Evolutionary conservation across 2,888 invertebrate genomes (phyloP).

Genomic region (Auanema freiburgensis): DNA sequence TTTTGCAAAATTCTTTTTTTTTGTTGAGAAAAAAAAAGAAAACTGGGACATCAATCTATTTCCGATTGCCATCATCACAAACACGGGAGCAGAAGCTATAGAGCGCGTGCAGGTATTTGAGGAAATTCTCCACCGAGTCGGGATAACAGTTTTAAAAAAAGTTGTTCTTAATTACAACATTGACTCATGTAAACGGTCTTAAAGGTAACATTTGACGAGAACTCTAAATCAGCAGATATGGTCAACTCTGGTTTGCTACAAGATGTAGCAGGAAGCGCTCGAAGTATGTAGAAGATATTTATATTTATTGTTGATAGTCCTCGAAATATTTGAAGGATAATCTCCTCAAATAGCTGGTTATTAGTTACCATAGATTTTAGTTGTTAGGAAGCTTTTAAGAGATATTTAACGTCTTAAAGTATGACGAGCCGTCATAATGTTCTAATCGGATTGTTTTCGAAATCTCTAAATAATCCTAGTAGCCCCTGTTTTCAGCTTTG

Average conservation of each 20-base stretch:
- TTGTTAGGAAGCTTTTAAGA: too few relatives aligned
- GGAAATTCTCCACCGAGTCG: constrained; percentile 53
- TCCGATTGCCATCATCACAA: constrained; percentile 59
- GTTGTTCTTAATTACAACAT: too few relatives aligned
- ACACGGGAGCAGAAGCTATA: constrained; percentile 56
- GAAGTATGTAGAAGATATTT: constrained; percentile 34
- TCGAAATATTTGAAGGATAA: background rate
- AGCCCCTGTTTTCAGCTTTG: too few relatives aligned
- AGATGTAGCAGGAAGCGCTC: constrained; percentile 53
- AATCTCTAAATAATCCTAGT: too few relatives aligned
- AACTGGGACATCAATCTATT: background rate
- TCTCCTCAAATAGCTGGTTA: background rate
- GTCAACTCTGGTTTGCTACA: constrained; percentile 45
- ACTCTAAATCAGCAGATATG: constrained; percentile 51
- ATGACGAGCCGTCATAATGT: background rate
- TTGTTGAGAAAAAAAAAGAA: constrained; percentile 3
- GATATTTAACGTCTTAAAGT: background rate
- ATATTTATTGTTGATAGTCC: background rate
- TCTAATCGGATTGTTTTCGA: too few relatives aligned
- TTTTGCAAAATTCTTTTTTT: background rate
- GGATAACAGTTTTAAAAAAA: constrained; percentile 54
- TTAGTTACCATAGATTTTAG: too few relatives aligned
- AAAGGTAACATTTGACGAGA: constrained; percentile 59
- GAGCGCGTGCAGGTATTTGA: constrained; percentile 56
- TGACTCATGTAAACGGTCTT: too few relatives aligned